Evolutionary conservation across 2,113 vertebrate species (phyloP).

Genomic region (Regulus satrapa): DNA sequence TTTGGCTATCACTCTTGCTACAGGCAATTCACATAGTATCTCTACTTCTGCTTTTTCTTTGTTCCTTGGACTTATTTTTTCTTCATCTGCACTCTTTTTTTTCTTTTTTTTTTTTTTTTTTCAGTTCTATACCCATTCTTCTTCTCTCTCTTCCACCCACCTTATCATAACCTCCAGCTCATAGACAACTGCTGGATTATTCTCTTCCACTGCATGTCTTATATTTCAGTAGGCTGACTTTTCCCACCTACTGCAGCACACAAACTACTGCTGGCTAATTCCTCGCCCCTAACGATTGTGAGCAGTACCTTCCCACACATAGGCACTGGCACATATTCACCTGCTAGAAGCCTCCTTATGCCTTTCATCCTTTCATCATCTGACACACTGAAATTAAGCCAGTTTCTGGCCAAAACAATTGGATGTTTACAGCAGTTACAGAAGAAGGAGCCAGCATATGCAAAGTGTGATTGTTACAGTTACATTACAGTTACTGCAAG

Average conservation of each 20-base stretch:
- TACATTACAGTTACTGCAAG: neutral
- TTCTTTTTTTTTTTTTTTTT: neutral
- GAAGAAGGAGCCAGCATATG: neutral
- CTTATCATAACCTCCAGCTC: neutral
- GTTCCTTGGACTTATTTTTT: neutral
- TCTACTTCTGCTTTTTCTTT: neutral
- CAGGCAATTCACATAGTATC: neutral
- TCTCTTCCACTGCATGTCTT: neutral
- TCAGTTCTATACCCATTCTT: neutral
- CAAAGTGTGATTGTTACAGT: neutral
- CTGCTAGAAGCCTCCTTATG: neutral
- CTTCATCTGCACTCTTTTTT: neutral
- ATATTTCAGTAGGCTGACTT: neutral
- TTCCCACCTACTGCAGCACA: neutral
- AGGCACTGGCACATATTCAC: neutral
- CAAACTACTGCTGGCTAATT: constrained; percentile 4
- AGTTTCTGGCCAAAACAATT: neutral
- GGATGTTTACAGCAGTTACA: neutral
- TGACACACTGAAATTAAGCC: neutral
- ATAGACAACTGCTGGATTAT: neutral
- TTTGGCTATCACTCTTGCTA: neutral
- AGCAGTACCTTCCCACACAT: neutral
- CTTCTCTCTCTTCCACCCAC: neutral
- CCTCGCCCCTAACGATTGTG: neutral
- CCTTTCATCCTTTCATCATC: neutral